Conservation (phyloP, 1,140 invertebrate species). For the Tetramorium simillimum region DNA sequence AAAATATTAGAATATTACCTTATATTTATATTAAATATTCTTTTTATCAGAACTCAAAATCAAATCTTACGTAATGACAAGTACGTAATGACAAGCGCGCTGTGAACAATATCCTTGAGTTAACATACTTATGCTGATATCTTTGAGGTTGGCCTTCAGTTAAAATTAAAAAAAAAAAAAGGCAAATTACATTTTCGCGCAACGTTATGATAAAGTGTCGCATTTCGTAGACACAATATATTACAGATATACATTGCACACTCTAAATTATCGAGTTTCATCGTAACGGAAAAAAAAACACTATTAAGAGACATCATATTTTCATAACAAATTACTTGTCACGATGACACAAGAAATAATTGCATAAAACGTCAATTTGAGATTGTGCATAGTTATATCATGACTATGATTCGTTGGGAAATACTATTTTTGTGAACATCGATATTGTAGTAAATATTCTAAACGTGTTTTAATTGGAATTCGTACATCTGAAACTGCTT, state of each 20-base stretch:
- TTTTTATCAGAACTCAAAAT: background rate
- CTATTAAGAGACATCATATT: background rate
- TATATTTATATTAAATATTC: background rate
- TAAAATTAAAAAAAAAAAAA: background rate
- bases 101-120: background rate
- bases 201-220: background rate
- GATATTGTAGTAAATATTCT: background rate
- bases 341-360: background rate
- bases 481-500: background rate
- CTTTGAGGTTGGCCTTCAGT: background rate
- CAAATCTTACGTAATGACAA: background rate
- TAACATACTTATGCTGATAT: background rate
- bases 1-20: background rate
- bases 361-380: background rate
- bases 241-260: background rate
- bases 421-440: background rate
- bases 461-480: slow-evolving; percentile 15
- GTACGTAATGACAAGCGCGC: background rate
- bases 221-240: slow-evolving; percentile 8
- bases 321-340: background rate
- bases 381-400: background rate
- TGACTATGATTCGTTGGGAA: background rate
- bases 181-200: background rate
- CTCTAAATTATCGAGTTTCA: slow-evolving; percentile 38
- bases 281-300: background rate